Percentiles rank a stretch among this genome's conserved stretches.
Conservation (phyloP, 2,113 vertebrate genomes). For the Lontra canadensis region DNA sequence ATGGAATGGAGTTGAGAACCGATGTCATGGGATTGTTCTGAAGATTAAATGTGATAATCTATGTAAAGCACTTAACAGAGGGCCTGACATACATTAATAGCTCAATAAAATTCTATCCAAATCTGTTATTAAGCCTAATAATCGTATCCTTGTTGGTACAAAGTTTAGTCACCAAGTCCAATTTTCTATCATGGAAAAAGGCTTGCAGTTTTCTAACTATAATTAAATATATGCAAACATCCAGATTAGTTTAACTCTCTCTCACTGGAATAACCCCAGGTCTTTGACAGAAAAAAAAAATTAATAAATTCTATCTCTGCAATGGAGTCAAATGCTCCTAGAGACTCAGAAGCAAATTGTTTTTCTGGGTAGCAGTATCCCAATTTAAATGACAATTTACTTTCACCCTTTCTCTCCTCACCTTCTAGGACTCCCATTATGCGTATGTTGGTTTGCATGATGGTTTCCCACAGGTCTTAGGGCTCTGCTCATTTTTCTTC, state of each 20-base stretch:
- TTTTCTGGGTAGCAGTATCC: background rate
- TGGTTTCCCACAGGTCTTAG: background rate
- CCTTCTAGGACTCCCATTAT: background rate
- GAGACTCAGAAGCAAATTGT: background rate
- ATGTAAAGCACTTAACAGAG: background rate
- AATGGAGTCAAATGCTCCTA: background rate
- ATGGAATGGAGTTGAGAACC: background rate
- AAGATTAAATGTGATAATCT: conserved; percentile 14
- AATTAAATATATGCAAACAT: background rate
- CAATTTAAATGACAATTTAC: background rate
- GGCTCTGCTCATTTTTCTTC: background rate
- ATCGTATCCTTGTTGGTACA: conserved; percentile 24
- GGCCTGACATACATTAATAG: background rate
- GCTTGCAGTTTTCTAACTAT: background rate
- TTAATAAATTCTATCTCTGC: background rate
- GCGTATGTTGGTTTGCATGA: background rate
- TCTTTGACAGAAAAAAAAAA: background rate
- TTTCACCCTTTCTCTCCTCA: background rate
- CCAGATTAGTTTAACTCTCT: background rate
- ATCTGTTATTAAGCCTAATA: background rate
- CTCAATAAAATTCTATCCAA: background rate
- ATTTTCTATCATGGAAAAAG: background rate
- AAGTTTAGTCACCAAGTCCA: background rate
- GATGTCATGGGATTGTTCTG: background rate
- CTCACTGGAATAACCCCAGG: background rate